Conservation (phyloP, 2,797 vertebrate species). For the Enteromius paludinosus region DNA sequence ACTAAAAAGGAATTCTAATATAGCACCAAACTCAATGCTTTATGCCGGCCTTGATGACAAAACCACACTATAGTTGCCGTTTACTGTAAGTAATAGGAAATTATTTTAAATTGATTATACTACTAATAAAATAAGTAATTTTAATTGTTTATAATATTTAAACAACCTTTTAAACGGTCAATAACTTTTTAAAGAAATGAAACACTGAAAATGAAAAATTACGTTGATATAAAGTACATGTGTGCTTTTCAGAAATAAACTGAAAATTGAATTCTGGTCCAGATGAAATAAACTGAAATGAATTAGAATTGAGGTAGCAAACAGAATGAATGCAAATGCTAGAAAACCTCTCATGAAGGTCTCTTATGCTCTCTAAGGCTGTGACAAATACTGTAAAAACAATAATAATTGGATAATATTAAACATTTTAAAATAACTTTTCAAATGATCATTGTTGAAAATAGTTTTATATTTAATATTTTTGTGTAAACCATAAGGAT, state of each 20-base stretch:
- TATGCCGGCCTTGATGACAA: background rate
- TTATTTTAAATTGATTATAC: background rate
- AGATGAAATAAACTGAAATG: background rate
- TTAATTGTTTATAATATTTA: background rate
- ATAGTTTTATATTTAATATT: background rate
- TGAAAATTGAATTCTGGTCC: background rate
- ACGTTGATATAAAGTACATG: background rate
- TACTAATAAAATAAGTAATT: background rate
- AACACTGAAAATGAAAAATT: background rate
- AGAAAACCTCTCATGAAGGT: background rate
- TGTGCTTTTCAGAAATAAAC: background rate
- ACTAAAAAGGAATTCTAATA: background rate
- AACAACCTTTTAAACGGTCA: background rate
- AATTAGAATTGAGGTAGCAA: background rate
- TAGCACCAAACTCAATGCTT: background rate
- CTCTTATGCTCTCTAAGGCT: background rate
- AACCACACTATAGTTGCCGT: background rate
- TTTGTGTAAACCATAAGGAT: background rate
- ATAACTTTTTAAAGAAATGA: background rate
- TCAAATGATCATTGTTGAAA: background rate
- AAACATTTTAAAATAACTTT: background rate
- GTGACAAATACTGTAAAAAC: background rate
- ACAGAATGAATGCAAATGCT: background rate
- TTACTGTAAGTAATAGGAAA: background rate
- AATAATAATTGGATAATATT: background rate